phyloP scores from a whole-genome alignment of 2,113 vertebrate species.

The Ptychochromis oligacanthus region DNA sequence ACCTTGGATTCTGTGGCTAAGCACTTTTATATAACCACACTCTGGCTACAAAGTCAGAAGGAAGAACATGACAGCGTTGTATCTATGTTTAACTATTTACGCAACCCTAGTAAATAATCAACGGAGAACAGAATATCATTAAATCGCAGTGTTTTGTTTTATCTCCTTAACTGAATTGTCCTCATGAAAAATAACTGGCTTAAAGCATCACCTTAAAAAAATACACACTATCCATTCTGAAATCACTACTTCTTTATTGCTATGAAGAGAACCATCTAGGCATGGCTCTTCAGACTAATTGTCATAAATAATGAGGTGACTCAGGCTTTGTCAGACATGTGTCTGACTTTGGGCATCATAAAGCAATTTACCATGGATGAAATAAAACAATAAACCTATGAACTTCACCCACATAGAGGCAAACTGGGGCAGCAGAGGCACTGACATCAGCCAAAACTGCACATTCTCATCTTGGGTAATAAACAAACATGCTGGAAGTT shows the following conservation, averaged over 20 bases:
- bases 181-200: background rate
- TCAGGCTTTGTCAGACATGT: conserved; percentile 30
- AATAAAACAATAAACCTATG: conserved; percentile 53
- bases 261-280: background rate
- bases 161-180: background rate
- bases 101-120: background rate
- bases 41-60: background rate
- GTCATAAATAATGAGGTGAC: conserved; percentile 30
- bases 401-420: conserved; percentile 37
- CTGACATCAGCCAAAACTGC: conserved; percentile 27
- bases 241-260: background rate
- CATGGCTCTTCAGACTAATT: conserved; percentile 2
- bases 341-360: conserved; percentile 54
- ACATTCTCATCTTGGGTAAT: background rate
- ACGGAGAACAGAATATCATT: background rate
- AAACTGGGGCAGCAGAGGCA: background rate
- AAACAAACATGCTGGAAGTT: conserved; percentile 19
- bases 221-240: background rate
- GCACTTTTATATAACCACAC: background rate
- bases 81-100: background rate
- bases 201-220: background rate
- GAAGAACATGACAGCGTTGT: background rate
- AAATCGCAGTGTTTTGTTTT: too few relatives aligned
- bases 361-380: conserved; percentile 35
- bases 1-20: background rate